Conservation (phyloP, 2,888 invertebrate species). For the Tridacna gigas region DNA sequence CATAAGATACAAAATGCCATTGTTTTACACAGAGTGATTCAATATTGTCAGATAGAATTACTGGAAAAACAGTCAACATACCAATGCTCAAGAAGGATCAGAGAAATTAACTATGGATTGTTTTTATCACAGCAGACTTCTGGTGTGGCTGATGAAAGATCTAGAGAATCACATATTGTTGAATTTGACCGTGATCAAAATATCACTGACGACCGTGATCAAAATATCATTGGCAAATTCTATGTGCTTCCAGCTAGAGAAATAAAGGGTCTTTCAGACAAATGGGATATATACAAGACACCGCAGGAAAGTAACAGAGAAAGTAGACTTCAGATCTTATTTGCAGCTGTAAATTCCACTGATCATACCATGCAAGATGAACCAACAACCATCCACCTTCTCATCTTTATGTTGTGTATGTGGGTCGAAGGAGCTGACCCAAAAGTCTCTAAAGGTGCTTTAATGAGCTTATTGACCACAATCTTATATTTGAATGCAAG, state of each 20-base stretch:
- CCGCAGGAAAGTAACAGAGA: not conserved
- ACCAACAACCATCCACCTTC: constrained; percentile 39
- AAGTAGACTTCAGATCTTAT: constrained; percentile 26
- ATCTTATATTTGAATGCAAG: constrained; percentile 54
- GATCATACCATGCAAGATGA: not conserved
- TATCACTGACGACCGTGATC: too few relatives aligned
- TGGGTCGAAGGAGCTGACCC: constrained; percentile 75
- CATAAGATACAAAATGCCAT: constrained; percentile 87
- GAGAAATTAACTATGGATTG: constrained; percentile 81
- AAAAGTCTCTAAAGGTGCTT: constrained; percentile 62
- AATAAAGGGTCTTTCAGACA: constrained; percentile 29
- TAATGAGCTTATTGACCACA: constrained; percentile 66
- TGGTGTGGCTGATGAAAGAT: constrained; percentile 14
- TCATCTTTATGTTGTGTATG: constrained; percentile 59
- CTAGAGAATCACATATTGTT: constrained; percentile 52
- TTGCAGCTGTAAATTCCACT: constrained; percentile 37
- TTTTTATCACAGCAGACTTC: constrained; percentile 27
- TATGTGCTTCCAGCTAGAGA: constrained; percentile 58
- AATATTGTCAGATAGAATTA: constrained; percentile 81
- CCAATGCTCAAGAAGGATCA: constrained; percentile 71
- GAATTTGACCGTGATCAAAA: constrained; percentile 78
- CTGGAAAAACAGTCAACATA: constrained; percentile 73
- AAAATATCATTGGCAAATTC: constrained; percentile 67
- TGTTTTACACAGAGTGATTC: constrained; percentile 77
- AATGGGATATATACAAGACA: constrained; percentile 2